Percentiles rank a stretch among this genome's conserved stretches.
phyloP scores from a whole-genome alignment of 2,888 invertebrate species.

The Campoplex capitator region DNA sequence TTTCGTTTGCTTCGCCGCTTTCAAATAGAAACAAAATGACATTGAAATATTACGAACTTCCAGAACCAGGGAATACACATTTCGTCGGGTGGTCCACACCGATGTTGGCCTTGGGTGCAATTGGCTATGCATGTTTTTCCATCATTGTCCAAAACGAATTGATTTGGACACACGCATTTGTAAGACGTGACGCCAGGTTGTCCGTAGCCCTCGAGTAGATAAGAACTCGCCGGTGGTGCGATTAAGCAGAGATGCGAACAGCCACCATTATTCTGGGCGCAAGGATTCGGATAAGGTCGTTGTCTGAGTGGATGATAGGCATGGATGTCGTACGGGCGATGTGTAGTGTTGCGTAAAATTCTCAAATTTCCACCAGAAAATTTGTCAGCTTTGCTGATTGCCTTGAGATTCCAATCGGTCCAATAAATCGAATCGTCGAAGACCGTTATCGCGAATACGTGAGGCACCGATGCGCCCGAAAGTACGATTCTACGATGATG shows the following conservation, averaged over 20 bases:
- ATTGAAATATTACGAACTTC: conserved; percentile 86
- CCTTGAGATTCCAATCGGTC: conserved; percentile 99
- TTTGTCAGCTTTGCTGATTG: conserved; percentile 96
- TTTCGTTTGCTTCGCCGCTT: no score
- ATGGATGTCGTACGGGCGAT: conserved; percentile 97
- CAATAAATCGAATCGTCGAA: conserved; percentile 98
- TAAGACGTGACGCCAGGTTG: conserved; percentile 92
- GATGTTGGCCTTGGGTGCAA: conserved; percentile 95
- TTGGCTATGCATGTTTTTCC: conserved; percentile 96
- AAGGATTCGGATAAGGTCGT: conserved; percentile 94
- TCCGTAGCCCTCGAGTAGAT: conserved; percentile 91
- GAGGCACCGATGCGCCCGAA: conserved; percentile 93
- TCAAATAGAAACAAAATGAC: background rate
- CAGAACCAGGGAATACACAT: conserved; percentile 92
- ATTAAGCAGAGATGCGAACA: conserved; percentile 98
- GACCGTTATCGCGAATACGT: conserved; percentile 96
- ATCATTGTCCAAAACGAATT: conserved; percentile 93
- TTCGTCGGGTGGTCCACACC: conserved; percentile 89
- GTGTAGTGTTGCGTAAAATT: conserved; percentile 95
- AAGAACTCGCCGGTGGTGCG: conserved; percentile 92
- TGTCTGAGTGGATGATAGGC: conserved; percentile 96
- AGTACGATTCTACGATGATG: conserved; percentile 93
- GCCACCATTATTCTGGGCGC: conserved; percentile 96
- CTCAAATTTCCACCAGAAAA: conserved; percentile 92
- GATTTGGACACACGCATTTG: conserved; percentile 97